Evolutionary conservation across 2,888 invertebrate species (phyloP).

Genomic region (Vanessa cardui): DNA sequence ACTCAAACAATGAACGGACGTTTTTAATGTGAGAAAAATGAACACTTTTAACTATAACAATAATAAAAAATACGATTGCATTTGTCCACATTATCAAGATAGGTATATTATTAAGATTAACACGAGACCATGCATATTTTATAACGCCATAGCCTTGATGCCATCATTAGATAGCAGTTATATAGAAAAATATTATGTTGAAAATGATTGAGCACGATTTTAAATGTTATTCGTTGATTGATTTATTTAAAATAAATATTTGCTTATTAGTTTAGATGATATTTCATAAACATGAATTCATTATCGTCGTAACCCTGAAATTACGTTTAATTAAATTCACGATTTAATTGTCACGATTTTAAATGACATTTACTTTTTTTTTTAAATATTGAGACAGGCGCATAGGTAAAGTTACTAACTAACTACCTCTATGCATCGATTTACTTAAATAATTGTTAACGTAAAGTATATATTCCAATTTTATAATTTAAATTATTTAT

Average conservation of each 20-base stretch:
- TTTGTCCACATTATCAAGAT: conserved; percentile 37
- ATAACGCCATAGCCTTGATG: conserved; percentile 51
- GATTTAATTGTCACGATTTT: neutral
- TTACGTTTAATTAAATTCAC: neutral
- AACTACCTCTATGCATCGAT: no score
- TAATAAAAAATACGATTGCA: conserved; percentile 47
- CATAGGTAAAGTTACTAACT: no score
- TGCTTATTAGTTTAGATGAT: neutral
- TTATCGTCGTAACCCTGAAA: neutral
- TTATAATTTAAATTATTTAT: neutral
- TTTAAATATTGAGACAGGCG: no score
- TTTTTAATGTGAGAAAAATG: conserved; percentile 63
- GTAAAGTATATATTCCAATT: neutral
- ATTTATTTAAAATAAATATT: conserved; percentile 15
- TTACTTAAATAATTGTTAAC: neutral
- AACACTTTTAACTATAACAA: conserved; percentile 48
- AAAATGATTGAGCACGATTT: conserved; percentile 21
- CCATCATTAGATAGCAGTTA: conserved; percentile 58
- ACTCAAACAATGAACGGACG: conserved; percentile 68
- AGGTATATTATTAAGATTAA: conserved; percentile 28
- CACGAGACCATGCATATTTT: conserved; percentile 11
- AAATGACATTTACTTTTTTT: no score
- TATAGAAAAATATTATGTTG: conserved; percentile 22
- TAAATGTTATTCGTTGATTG: conserved; percentile 20
- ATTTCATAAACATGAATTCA: neutral